Base-by-base conservation (phyloP, 2,113 vertebrate species). In the Nettapus auritus region DNA sequence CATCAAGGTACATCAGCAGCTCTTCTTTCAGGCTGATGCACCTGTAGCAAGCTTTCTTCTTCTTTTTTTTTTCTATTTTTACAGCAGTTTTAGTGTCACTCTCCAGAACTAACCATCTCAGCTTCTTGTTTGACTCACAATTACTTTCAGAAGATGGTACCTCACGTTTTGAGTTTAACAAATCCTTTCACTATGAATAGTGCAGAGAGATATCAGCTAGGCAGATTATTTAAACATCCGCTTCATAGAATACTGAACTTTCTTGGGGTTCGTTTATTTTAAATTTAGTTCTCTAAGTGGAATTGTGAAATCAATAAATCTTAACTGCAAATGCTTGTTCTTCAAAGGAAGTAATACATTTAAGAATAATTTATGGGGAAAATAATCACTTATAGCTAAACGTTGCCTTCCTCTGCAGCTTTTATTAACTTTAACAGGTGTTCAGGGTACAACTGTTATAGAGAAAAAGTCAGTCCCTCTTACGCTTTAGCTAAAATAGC, bases 101-200 rank as follows among this genome's bases (percentile, higher is more conserved):
- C 94, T 91, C 88, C 78, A 95, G 85, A 97, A 86, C 90, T 94
- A 95, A 96, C 94, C 94, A 96, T 96, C 78, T 93, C 85, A 93
- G 91, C 94, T 97, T 95, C 86, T 96, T 92, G 44, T 96, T 97
- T 97, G 95, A 97, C 96, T 97, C 96, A 97, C 82, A 97, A 95
- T 96, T 90, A 82, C 92, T 97, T 96, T 97, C 96, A 97, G 93
- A 95, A 96, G 90, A 97, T 60, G 57, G 88, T 95, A 93, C 93
- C 93, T 97, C 95, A 94, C 94, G 94, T 97, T 97, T 93, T 96
- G 93, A 97, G 55, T 96, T 97, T 94, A 96, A 95, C 86, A 97
- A 96, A 95, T 95, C 96, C 95, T 97, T 97, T 96, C 96, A 96
- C 89, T 97, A 96, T 97, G 96, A 97, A 96, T 97, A 91, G 84